A percentile compares a stretch with the other conserved stretches of the same genome.
Evolutionary conservation across 23 tunicate genomes (phyloP).

Genomic region (Styela clava): DNA sequence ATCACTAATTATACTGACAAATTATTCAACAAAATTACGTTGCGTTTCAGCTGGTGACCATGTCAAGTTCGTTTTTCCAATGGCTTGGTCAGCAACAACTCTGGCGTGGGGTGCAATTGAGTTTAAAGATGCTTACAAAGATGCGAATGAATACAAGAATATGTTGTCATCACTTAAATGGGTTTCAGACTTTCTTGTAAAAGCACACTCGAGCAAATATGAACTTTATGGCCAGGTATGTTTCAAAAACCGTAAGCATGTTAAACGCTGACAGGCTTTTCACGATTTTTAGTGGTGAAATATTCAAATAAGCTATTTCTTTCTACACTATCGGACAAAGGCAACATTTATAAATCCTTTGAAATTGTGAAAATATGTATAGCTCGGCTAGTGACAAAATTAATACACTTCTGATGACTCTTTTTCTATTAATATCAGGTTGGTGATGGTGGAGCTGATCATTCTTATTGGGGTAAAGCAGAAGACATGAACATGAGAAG

Average conservation of each 20-base stretch:
- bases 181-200: constrained; percentile 91
- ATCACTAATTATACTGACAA: too few relatives aligned
- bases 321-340: too few relatives aligned
- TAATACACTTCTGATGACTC: too few relatives aligned
- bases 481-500: constrained; percentile 87
- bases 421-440: too few relatives aligned
- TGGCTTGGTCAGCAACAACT: constrained; percentile 97
- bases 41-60: constrained; percentile 86
- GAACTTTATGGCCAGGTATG: constrained; percentile 87
- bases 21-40: too few relatives aligned
- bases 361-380: too few relatives aligned
- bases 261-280: background rate
- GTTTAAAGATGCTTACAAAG: constrained; percentile 77
- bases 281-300: too few relatives aligned
- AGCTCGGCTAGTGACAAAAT: too few relatives aligned
- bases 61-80: constrained; percentile 94
- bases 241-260: too few relatives aligned
- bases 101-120: constrained; percentile 98
- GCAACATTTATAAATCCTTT: too few relatives aligned
- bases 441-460: constrained; percentile 78
- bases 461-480: constrained; percentile 84
- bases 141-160: constrained; percentile 59
- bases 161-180: constrained; percentile 65
- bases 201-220: constrained; percentile 86
- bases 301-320: too few relatives aligned